Percentiles rank a stretch among this genome's conserved stretches.
phyloP scores from a whole-genome alignment of 1,140 invertebrate genomes.

The Zaprionus capensis region DNA sequence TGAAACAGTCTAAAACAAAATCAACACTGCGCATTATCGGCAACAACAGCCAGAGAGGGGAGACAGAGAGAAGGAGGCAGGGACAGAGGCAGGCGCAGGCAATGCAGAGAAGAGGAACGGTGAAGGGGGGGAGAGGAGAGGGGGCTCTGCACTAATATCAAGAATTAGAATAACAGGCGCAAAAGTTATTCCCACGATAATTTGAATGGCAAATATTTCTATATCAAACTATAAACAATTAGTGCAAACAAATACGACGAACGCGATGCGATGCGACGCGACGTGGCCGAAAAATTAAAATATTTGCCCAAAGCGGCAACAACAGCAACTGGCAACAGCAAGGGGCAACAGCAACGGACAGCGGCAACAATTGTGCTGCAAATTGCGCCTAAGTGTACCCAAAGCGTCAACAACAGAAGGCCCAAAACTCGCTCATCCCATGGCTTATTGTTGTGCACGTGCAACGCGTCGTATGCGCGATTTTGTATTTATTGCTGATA shows the following conservation, averaged over 20 bases:
- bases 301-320: conserved; percentile 58
- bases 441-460: conserved; percentile 20
- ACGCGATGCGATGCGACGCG: conserved; percentile 27
- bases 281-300: conserved; percentile 49
- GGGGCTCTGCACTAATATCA: conserved; percentile 22
- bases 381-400: conserved; percentile 75
- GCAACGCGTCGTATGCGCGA: conserved; percentile 69
- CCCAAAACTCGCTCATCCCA: not conserved
- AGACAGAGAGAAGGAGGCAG: not conserved
- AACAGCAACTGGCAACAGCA: conserved; percentile 2
- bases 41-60: conserved; percentile 7
- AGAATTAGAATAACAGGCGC: conserved; percentile 36
- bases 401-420: conserved; percentile 44
- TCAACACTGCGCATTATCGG: conserved; percentile 35
- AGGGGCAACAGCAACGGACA: not conserved
- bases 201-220: conserved; percentile 77
- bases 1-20: conserved; percentile 8
- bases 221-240: conserved; percentile 79
- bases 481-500: conserved; percentile 78
- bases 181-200: conserved; percentile 71
- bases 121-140: not conserved
- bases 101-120: too few relatives aligned
- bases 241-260: conserved; percentile 69
- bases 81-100: not conserved
- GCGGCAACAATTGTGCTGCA: conserved; percentile 33